Conservation (phyloP, 2,888 invertebrate genomes). For the Halictus ligatus region DNA sequence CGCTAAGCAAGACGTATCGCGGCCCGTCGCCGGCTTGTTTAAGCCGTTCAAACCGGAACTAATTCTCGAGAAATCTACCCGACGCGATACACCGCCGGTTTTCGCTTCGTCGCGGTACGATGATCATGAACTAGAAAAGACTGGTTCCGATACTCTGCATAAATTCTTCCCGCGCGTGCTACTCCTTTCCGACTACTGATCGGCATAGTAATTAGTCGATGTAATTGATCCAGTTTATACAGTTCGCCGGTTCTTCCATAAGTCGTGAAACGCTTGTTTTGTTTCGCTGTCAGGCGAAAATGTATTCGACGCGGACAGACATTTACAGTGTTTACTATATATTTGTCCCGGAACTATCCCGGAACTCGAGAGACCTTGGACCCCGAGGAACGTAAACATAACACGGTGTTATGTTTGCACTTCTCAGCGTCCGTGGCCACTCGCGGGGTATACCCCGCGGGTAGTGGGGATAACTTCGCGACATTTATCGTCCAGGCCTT, state of each 20-base stretch:
- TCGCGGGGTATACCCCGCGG: no score
- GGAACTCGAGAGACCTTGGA: no score
- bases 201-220: background rate
- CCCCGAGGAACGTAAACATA: no score
- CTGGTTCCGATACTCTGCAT: conserved; percentile 11
- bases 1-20: conserved; percentile 23
- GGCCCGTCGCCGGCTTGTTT: conserved; percentile 16
- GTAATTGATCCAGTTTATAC: background rate
- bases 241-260: background rate
- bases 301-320: background rate
- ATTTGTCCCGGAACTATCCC: no score
- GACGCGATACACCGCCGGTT: background rate
- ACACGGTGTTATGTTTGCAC: no score
- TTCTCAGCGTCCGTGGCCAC: no score
- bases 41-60: conserved; percentile 37
- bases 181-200: background rate
- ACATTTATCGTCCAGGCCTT: no score
- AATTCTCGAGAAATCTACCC: conserved; percentile 24
- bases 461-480: no score
- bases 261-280: background rate
- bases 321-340: background rate
- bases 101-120: background rate
- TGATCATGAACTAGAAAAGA: conserved; percentile 12
- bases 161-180: background rate
- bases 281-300: background rate